Evolutionary conservation across 2,888 invertebrate genomes (phyloP).

Genomic region (Taenaris catops): DNA sequence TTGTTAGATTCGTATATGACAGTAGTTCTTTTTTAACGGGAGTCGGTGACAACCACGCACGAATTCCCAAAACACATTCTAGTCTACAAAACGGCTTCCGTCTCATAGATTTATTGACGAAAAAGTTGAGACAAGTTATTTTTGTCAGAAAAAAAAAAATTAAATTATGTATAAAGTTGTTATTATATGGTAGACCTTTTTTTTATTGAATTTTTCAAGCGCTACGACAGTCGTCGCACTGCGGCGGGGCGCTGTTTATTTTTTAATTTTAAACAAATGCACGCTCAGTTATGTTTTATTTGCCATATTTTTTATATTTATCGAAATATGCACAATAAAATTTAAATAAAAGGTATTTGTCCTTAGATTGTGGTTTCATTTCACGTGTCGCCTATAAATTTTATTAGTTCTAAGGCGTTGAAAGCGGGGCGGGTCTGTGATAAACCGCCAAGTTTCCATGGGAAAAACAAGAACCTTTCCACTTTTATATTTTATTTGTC

Average conservation of each 20-base stretch:
- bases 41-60: slow-evolving; percentile 24
- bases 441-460: too few relatives aligned
- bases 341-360: slow-evolving; percentile 72
- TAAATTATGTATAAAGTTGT: slow-evolving; percentile 46
- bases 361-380: slow-evolving; percentile 61
- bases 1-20: slow-evolving; percentile 18
- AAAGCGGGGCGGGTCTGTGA: too few relatives aligned
- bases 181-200: slow-evolving; percentile 36
- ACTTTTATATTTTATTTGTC: too few relatives aligned
- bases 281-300: slow-evolving; percentile 57
- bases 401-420: too few relatives aligned
- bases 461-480: too few relatives aligned
- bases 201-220: slow-evolving; percentile 27
- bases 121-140: slow-evolving; percentile 46
- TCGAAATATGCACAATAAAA: slow-evolving; percentile 74
- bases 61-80: slow-evolving; percentile 38
- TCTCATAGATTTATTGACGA: slow-evolving; percentile 42
- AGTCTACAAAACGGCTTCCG: slow-evolving; percentile 62
- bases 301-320: slow-evolving; percentile 71
- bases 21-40: slow-evolving; percentile 9
- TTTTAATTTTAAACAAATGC: slow-evolving; percentile 34
- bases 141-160: slow-evolving; percentile 42
- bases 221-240: slow-evolving; percentile 24
- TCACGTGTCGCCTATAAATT: too few relatives aligned
- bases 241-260: slow-evolving; percentile 32